These are phyloP conservation scores for Idris sp. DNA, from an alignment of 1,140 invertebrate genomes.

Conservation along the genomic window DNA sequence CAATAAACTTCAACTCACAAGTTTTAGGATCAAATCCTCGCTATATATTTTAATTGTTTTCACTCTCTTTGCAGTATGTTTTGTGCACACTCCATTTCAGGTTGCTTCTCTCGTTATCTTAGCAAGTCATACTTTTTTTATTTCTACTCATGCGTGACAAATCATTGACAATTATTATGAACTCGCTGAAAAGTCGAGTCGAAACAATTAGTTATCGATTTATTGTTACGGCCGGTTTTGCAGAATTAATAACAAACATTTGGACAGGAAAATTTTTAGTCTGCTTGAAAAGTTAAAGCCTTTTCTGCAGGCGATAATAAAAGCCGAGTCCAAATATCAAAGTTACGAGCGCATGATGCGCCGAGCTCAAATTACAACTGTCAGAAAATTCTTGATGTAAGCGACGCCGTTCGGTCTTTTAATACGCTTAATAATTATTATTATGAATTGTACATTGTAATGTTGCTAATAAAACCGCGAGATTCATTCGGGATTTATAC, in stretches of 20 bases:
- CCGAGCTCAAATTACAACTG: constrained; percentile 39
- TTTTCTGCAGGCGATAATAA: constrained; percentile 34
- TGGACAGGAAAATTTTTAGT: constrained; percentile 3
- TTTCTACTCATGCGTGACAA: constrained; percentile 4
- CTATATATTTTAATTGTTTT: too few relatives aligned
- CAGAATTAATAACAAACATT: constrained; percentile 22
- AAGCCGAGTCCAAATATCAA: constrained; percentile 33
- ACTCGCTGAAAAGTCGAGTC: constrained; percentile 15
- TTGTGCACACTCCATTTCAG: not conserved
- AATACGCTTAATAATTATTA: constrained; percentile 47
- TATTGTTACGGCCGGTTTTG: constrained; percentile 21
- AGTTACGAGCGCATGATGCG: constrained; percentile 34
- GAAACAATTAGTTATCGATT: constrained; percentile 27
- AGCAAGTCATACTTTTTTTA: not conserved
- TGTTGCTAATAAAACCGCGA: constrained; percentile 48
- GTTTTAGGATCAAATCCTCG: too few relatives aligned
- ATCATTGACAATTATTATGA: constrained; percentile 20
- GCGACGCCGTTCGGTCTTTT: constrained; percentile 17
- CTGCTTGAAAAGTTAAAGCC: too few relatives aligned
- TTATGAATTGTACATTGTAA: constrained; percentile 46
- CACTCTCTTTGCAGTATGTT: too few relatives aligned
- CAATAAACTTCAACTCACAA: too few relatives aligned
- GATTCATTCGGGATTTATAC: constrained; percentile 52
- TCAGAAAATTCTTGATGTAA: constrained; percentile 32
- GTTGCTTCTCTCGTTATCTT: constrained; percentile 2